Evolutionary conservation across 2,113 vertebrate species (phyloP).

Genomic region (Antigone vipio): DNA sequence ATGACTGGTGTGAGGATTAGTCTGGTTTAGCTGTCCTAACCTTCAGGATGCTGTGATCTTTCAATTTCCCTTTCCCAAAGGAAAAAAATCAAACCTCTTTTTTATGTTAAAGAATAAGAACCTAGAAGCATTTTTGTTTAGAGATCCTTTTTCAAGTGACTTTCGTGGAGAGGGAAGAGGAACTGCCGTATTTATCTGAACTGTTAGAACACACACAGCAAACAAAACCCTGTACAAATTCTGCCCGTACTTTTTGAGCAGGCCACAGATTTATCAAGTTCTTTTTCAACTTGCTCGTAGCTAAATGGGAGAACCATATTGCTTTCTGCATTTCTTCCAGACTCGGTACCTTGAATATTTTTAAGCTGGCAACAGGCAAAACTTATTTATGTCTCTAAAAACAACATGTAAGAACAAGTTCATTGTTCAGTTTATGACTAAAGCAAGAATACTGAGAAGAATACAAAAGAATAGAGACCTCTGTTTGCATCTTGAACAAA

Average conservation of each 20-base stretch:
- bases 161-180: neutral
- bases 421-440: neutral
- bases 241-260: neutral
- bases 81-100: neutral
- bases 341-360: neutral
- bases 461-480: neutral
- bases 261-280: neutral
- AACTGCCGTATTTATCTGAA: neutral
- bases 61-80: neutral
- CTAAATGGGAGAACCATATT: neutral
- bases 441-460: neutral
- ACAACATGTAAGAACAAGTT: neutral
- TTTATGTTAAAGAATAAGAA: neutral
- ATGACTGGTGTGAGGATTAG: constrained; percentile 11
- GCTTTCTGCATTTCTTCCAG: neutral
- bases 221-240: neutral
- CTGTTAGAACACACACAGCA: neutral
- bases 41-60: neutral
- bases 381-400: neutral
- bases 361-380: neutral
- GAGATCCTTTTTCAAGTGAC: neutral
- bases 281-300: neutral
- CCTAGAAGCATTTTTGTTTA: neutral
- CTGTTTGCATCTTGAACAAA: neutral
- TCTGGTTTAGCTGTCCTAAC: constrained; percentile 13